Conservation (phyloP, 53 echinoderm and acorn worm species). For the Patiria pectinifera region DNA sequence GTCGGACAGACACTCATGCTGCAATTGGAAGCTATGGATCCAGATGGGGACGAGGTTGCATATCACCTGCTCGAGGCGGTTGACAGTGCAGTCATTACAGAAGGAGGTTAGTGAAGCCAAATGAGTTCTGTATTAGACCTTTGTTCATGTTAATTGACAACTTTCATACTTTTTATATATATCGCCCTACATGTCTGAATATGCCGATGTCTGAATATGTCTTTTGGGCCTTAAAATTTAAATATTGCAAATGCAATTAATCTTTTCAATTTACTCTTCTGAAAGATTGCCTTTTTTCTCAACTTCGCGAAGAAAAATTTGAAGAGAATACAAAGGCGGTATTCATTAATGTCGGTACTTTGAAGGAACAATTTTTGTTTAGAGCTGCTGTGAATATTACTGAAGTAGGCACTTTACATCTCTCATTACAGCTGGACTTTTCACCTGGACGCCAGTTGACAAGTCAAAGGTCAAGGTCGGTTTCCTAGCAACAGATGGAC, state of each 20-base stretch:
- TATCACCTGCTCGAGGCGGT: constrained; percentile 24
- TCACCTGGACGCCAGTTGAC: constrained; percentile 77
- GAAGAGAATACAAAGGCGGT: no score
- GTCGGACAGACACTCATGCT: constrained; percentile 42
- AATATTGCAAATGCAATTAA: no score
- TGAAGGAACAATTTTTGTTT: no score
- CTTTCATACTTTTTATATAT: background rate
- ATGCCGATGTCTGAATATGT: no score
- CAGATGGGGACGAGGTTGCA: constrained; percentile 41
- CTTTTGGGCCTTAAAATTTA: no score
- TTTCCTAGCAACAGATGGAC: constrained; percentile 75
- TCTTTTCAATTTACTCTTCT: no score
- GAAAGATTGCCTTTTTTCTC: no score
- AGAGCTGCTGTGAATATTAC: no score
- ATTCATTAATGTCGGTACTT: no score
- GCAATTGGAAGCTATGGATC: constrained; percentile 49
- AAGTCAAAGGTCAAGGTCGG: constrained; percentile 59
- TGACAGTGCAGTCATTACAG: constrained; percentile 20
- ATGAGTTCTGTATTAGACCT: no score
- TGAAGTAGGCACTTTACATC: background rate
- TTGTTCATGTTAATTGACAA: background rate
- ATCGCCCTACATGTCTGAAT: background rate
- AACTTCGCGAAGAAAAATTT: no score
- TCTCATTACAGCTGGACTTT: constrained; percentile 66
- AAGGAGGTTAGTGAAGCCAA: background rate